A percentile compares a stretch with the other conserved stretches of the same genome.
These are phyloP conservation scores for Ladona fulva DNA, from an alignment of 1,140 invertebrate genomes.

Conservation along the genomic window DNA sequence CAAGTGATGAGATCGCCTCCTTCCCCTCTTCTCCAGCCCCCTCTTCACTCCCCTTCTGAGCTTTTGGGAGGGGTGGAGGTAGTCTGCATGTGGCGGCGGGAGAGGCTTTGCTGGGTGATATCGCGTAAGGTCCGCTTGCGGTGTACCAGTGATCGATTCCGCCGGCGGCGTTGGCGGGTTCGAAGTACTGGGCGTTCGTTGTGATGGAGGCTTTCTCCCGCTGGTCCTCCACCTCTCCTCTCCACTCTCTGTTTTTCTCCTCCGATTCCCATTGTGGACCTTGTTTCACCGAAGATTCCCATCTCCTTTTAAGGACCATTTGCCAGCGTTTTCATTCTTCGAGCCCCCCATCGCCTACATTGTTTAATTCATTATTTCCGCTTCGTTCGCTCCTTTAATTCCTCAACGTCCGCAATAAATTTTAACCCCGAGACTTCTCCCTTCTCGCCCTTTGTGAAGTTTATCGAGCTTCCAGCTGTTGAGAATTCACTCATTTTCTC, in stretches of 20 bases:
- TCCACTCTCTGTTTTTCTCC: neutral
- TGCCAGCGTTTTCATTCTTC: no score
- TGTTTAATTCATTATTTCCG: no score
- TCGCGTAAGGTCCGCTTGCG: neutral
- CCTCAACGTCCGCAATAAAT: no score
- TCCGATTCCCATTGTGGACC: neutral
- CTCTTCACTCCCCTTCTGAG: neutral
- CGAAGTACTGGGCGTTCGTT: neutral
- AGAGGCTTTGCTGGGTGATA: neutral
- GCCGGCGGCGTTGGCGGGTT: neutral
- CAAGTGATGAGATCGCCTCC: neutral
- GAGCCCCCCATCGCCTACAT: no score
- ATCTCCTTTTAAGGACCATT: no score
- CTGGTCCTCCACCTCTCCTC: neutral
- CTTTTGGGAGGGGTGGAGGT: neutral
- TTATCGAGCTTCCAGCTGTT: no score
- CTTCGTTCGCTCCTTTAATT: no score
- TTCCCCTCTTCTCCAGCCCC: neutral
- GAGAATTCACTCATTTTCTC: no score
- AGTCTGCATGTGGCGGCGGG: neutral
- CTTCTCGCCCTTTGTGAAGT: no score
- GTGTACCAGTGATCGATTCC: slow-evolving; percentile 4
- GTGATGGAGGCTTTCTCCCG: neutral
- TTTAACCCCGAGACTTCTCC: no score
- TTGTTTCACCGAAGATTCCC: no score